These are phyloP conservation scores for Nothocercus nigrocapillus DNA, from an alignment of 2,113 vertebrate genomes.

Conservation along the genomic window DNA sequence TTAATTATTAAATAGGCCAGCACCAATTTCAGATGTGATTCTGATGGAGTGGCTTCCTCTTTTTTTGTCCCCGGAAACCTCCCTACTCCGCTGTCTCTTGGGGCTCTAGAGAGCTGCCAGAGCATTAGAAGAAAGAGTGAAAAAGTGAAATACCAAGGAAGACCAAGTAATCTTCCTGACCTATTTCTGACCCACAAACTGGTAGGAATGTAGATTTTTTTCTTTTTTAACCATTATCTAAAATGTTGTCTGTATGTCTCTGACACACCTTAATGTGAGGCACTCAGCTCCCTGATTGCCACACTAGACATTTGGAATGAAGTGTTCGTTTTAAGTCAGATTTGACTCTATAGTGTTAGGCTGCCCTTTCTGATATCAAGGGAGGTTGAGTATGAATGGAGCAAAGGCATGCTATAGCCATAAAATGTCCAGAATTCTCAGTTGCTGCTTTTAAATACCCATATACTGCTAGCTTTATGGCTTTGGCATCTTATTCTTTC, in stretches of 20 bases:
- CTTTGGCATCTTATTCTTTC: not conserved
- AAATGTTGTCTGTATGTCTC: not conserved
- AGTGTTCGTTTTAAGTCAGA: not conserved
- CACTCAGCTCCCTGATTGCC: not conserved
- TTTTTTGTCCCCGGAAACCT: not conserved
- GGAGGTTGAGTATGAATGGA: not conserved
- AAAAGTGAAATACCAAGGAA: not conserved
- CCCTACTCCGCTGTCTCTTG: no score
- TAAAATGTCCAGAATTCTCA: not conserved
- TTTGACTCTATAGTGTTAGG: not conserved
- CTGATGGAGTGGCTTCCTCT: fast-evolving
- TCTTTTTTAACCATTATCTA: not conserved
- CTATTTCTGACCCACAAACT: not conserved
- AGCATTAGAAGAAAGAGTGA: not conserved
- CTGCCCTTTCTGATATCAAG: not conserved
- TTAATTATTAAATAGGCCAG: not conserved
- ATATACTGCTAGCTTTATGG: not conserved
- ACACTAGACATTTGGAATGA: not conserved
- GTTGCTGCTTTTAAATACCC: not conserved
- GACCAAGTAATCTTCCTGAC: not conserved
- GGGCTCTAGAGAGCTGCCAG: fast-evolving
- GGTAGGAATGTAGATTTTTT: not conserved
- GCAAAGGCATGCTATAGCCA: fast-evolving
- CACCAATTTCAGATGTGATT: not conserved
- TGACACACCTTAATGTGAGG: not conserved